A percentile compares a stretch with the other conserved stretches of the same genome.
These are phyloP conservation scores for Leucophenga maculata DNA, from an alignment of 2,888 invertebrate genomes.

Conservation along the genomic window DNA sequence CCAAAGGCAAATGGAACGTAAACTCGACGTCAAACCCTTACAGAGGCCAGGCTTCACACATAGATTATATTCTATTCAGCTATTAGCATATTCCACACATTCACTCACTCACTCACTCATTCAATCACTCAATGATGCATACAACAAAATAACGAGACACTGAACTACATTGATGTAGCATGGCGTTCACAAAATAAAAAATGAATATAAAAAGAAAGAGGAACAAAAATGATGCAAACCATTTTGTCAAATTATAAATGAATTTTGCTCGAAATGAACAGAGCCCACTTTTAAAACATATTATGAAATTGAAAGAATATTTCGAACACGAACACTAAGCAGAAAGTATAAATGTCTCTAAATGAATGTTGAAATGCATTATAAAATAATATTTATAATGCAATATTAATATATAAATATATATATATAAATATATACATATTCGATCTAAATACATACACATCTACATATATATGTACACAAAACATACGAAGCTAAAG, in stretches of 20 bases:
- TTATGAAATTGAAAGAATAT: conserved; percentile 9
- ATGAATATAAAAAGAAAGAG: no score
- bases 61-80: neutral
- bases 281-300: conserved; percentile 19
- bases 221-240: neutral
- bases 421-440: conserved; percentile 2
- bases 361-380: conserved; percentile 22
- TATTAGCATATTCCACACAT: conserved; percentile 12
- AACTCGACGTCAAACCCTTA: conserved; percentile 40
- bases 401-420: conserved; percentile 11
- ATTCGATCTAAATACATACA: conserved; percentile 9
- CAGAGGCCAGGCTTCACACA: neutral
- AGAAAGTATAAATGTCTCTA: neutral
- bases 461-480: neutral
- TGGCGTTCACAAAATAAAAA: conserved; percentile 16
- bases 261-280: conserved; percentile 33
- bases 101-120: conserved; percentile 32
- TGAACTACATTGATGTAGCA: conserved; percentile 14
- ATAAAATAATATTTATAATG: conserved; percentile 18
- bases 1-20: conserved; percentile 77
- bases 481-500: neutral
- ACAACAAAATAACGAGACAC: neutral
- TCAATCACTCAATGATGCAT: conserved; percentile 27
- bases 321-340: neutral
- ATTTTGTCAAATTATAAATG: conserved; percentile 11